phyloP scores from a whole-genome alignment of 2,113 vertebrate species.

The Cyphomyrus plagiostoma region DNA sequence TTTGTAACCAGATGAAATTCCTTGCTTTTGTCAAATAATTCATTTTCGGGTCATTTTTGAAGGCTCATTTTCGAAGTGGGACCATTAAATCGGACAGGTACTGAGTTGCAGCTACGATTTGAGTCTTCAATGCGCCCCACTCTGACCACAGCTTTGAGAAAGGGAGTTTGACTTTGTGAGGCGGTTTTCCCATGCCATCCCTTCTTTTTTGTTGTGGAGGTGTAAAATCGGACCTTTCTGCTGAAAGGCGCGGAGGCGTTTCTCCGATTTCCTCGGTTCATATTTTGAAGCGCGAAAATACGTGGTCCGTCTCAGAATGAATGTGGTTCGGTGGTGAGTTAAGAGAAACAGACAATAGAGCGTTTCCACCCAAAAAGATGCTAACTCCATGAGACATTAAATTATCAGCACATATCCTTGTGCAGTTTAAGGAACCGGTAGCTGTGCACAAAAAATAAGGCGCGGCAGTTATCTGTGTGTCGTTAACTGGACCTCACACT shows the following conservation, averaged over 20 bases:
- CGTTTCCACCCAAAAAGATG: neutral
- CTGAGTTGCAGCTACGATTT: neutral
- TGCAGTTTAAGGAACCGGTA: neutral
- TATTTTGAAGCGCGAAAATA: constrained; percentile 51
- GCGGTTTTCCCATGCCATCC: constrained; percentile 49
- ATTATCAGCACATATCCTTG: neutral
- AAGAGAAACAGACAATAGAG: constrained; percentile 13
- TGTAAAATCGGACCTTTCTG: constrained; percentile 57
- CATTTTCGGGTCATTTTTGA: neutral
- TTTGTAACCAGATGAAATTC: neutral
- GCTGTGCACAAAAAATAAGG: neutral
- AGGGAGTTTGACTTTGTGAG: constrained; percentile 28
- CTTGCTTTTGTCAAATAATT: neutral
- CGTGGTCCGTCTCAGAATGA: constrained; percentile 30
- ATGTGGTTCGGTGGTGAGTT: constrained; percentile 23
- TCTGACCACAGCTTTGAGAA: constrained; percentile 17
- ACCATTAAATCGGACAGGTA: neutral
- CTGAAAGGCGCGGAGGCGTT: constrained; percentile 59
- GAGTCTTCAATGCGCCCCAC: neutral
- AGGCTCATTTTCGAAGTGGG: neutral
- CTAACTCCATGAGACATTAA: neutral
- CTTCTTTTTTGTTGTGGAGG: constrained; percentile 46
- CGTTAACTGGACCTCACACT: neutral
- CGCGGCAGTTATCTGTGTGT: neutral
- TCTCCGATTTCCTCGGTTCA: constrained; percentile 63